A percentile compares a stretch with the other conserved stretches of the same genome.
Evolutionary conservation across 2,888 invertebrate species (phyloP).

Genomic region (Dromius quadrimaculatus): DNA sequence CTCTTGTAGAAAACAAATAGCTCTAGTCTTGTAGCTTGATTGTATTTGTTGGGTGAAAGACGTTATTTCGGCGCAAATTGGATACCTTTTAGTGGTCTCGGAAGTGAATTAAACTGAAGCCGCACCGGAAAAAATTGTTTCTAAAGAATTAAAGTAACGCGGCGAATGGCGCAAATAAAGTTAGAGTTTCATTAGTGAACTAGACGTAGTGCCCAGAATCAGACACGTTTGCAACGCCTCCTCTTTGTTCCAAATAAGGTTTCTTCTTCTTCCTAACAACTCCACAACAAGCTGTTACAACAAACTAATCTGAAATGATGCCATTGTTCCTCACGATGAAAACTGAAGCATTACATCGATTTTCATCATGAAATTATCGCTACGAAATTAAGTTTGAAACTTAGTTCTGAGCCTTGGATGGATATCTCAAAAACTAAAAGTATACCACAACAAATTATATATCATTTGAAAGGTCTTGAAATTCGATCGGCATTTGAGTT

Average conservation of each 20-base stretch:
- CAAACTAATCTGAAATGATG: background rate
- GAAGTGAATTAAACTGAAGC: conserved; percentile 48
- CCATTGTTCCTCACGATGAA: conserved; percentile 9
- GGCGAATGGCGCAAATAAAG: conserved; percentile 47
- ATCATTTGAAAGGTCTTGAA: too few species aligned
- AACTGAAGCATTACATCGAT: conserved; percentile 10
- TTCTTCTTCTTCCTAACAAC: conserved; percentile 5
- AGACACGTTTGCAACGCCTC: conserved; percentile 7
- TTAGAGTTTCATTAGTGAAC: conserved; percentile 52
- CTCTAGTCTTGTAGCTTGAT: conserved; percentile 9
- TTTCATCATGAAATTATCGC: background rate
- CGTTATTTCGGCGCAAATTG: conserved; percentile 47
- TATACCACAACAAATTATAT: too few species aligned
- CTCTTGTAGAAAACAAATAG: conserved; percentile 29
- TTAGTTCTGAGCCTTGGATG: too few species aligned
- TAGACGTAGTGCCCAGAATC: conserved; percentile 27
- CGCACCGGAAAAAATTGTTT: conserved; percentile 46
- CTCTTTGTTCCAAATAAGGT: conserved; percentile 14
- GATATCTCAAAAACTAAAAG: too few species aligned
- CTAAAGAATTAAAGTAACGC: conserved; percentile 49
- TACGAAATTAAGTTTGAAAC: too few species aligned
- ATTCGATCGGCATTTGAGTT: too few species aligned
- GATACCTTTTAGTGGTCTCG: conserved; percentile 47
- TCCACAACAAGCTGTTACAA: conserved; percentile 29
- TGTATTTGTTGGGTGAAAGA: conserved; percentile 30